These are phyloP conservation scores for Pterois miles DNA, from an alignment of 2,797 vertebrate genomes.

Conservation along the genomic window DNA sequence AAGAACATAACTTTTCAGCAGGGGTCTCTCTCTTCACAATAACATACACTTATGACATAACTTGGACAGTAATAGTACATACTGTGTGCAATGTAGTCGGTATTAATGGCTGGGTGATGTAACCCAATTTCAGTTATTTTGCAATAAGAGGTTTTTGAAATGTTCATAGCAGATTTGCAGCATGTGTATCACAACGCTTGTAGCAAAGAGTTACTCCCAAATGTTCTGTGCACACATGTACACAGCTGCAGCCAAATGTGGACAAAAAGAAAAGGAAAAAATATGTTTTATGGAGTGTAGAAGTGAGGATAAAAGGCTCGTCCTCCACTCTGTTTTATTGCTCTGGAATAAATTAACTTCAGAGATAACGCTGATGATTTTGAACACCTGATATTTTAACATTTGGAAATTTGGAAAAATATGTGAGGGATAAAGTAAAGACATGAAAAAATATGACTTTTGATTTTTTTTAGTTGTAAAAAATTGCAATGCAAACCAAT, in stretches of 20 bases:
- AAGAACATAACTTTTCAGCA: conserved; percentile 15
- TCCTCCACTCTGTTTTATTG: not conserved
- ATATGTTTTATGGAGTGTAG: not conserved
- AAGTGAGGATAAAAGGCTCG: not conserved
- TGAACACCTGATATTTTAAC: not conserved
- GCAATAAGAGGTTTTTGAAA: not conserved
- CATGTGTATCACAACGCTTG: not conserved
- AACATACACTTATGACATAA: not conserved
- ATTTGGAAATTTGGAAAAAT: not conserved
- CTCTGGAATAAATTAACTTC: not conserved
- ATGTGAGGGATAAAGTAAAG: not conserved
- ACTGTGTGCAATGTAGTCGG: not conserved
- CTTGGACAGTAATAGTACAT: not conserved
- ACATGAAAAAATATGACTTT: not conserved
- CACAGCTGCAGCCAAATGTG: not conserved
- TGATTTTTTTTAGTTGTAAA: not conserved
- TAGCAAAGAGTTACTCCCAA: conserved; percentile 4
- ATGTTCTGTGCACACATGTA: not conserved
- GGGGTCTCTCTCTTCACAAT: conserved; percentile 37
- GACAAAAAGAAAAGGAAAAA: not conserved
- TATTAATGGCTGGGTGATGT: not conserved
- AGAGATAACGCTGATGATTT: not conserved
- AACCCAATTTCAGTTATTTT: not conserved
- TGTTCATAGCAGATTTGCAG: not conserved
- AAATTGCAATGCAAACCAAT: not conserved